Base-by-base conservation (phyloP, 2,113 vertebrate species). In the Gallinago jamesoni region DNA sequence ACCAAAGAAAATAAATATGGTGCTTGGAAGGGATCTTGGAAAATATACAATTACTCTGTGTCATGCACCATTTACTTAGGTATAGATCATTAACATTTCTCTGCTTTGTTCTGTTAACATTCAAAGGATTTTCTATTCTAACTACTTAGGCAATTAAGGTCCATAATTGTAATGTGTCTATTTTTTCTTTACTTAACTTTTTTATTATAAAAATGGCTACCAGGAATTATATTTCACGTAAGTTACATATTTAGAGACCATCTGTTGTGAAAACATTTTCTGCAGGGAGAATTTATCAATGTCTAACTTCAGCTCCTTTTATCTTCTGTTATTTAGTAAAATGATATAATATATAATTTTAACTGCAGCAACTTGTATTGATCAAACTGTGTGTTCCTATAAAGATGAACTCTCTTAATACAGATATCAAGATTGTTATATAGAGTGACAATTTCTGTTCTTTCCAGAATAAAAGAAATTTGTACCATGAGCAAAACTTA, bases 171-270 rank as follows among this genome's bases (percentile, higher is more conserved):
- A 97, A 92, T 81, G 16, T 66, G 30, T 55, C 79, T 93, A 37
- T 33, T 92, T 94, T 87, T 81, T 41, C 13, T 87, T 91, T 84
- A 72, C 28, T 88, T 91, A 89, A 87, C 21, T 28, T 95, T 80
- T 96, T 89, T 70, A 47, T 93, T 95, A 78, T 87, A 93, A 91
- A 96, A 94, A 69, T 93, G 52, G 6, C 30, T 94, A 78, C 23
- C 17, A 57, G 18, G 84, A 87, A 50, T 76, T 95, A 47, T 85
- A 87, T 93, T 96, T 95, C 39, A 64, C 16, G 7, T 82, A 95
- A 91, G 76, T 92, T 97, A 41, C 48, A 84, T 64, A 90, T 89
- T 97, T 87, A 84, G n/a, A 73, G 66, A 95, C 84, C 76, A 93
- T 93, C 80, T 97, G 82, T 90, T 91, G 56, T 47, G 67, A 90